Conservation (phyloP, 2,797 vertebrate genomes). For the Pantherophis alleghaniensis region DNA sequence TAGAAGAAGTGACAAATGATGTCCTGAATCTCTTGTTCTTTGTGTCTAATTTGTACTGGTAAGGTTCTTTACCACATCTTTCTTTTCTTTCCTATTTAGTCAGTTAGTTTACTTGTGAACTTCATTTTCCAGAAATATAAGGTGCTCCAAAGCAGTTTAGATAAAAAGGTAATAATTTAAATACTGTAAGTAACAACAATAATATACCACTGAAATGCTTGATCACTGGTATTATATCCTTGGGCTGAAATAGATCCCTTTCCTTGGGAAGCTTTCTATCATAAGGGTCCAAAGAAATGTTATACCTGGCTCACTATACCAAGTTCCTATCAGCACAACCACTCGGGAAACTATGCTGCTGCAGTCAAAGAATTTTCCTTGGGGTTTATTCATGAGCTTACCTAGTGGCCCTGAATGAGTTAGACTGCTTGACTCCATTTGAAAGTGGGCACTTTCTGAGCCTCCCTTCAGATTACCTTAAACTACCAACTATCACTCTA, state of each 20-base stretch:
- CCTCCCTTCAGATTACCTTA: background rate
- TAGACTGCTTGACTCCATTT: background rate
- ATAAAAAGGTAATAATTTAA: background rate
- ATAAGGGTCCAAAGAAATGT: background rate
- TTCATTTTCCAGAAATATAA: background rate
- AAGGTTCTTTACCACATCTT: background rate
- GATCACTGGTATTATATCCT: background rate
- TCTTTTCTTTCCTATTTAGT: background rate
- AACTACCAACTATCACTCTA: background rate
- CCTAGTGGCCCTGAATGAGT: background rate
- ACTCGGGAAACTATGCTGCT: background rate
- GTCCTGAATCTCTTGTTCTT: background rate
- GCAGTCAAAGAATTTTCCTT: background rate
- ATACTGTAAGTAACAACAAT: background rate
- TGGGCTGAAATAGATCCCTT: background rate
- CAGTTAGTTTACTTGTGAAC: background rate
- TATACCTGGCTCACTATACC: background rate
- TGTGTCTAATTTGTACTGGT: background rate
- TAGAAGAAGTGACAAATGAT: background rate
- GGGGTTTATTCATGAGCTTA: background rate
- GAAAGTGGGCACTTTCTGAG: background rate
- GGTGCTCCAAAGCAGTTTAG: background rate
- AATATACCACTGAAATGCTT: background rate
- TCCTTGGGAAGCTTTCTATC: background rate
- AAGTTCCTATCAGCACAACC: background rate